Evolutionary conservation across 2,113 vertebrate genomes (phyloP), one percentile per base, ranked within the genome.

Genomic region (Antechinus stuartii): DNA sequence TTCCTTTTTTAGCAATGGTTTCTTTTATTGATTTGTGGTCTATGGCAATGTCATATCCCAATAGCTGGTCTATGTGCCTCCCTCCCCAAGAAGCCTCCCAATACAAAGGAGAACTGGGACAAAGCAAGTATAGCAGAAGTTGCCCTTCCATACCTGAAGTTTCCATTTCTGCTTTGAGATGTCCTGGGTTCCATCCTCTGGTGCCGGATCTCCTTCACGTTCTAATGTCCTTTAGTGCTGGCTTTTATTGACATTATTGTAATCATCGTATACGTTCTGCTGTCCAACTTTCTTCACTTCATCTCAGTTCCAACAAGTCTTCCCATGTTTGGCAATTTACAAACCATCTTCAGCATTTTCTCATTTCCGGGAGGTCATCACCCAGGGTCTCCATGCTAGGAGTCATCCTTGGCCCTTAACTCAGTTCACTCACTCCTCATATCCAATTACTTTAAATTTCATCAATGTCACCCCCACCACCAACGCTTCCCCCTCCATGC

Each of bases 71-170:
- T 84, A 22, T 84, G n/a, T 84, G 6, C n/a, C 68, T 19, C 68
- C 1, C 35, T 42, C 3, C 14, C 35, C 35, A 19, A 11, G 27
- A 10, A 35, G 12, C 35, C 11, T 14, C 61, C 35, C 35, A 6
- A 19, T 35, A 42, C 19, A 42, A 8, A 22, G 35, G 68, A 76
- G 5, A 22, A 76, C 42, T 8, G 22, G 0, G 16, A 22, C n/a
- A 6, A n/a, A n/a, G 30, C 12, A 16, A n/a, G 30, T 2, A 1
- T 2, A 0, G 3, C 61, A n/a, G 22, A n/a, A 3, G 3, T n/a
- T 23, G 19, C 6, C n/a, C 22, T 42, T 84, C n/a, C 68, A 22
- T 84, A 84, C 68, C 68, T 84, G 68, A 7, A 11, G 16, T 84
- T n/a, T 42, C n/a, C 68, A 2, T 22, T 22, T 84, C 35, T 76